Percentiles rank a stretch among this genome's conserved stretches.
Conservation (phyloP, 2,113 vertebrate genomes). For the Illadopsis cleaveri region DNA sequence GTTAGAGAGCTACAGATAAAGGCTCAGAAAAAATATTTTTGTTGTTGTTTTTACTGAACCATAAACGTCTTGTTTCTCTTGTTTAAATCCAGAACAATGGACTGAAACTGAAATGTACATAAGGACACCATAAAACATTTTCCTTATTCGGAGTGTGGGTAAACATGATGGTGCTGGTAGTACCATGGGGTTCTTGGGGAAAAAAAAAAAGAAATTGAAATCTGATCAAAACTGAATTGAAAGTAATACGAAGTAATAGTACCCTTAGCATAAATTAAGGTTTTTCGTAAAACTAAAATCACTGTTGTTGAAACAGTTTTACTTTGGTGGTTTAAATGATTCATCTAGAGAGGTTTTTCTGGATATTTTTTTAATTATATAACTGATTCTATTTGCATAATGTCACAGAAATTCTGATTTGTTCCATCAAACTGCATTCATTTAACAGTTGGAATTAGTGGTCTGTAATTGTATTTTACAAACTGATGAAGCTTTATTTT, state of each 20-base stretch:
- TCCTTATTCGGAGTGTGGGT: neutral
- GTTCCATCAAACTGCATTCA: neutral
- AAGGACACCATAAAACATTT: neutral
- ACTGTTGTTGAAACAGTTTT: neutral
- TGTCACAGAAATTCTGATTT: neutral
- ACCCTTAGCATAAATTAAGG: neutral
- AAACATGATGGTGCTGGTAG: neutral
- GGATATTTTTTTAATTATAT: neutral
- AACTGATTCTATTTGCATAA: neutral
- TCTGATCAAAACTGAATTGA: neutral
- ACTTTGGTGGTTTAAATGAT: neutral
- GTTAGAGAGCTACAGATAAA: neutral
- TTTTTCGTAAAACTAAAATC: neutral
- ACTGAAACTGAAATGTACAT: neutral
- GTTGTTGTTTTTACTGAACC: neutral
- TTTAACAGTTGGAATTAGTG: neutral
- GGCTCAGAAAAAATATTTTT: neutral
- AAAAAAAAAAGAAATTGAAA: neutral
- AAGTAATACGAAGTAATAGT: neutral
- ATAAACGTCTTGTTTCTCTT: neutral
- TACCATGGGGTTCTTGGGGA: neutral
- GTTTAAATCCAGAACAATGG: neutral
- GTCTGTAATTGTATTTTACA: neutral
- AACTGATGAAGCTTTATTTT: constrained; percentile 15
- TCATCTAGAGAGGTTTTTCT: neutral